These are phyloP conservation scores for Neogobius melanostomus DNA, from an alignment of 2,113 vertebrate species.

Conservation along the genomic window DNA sequence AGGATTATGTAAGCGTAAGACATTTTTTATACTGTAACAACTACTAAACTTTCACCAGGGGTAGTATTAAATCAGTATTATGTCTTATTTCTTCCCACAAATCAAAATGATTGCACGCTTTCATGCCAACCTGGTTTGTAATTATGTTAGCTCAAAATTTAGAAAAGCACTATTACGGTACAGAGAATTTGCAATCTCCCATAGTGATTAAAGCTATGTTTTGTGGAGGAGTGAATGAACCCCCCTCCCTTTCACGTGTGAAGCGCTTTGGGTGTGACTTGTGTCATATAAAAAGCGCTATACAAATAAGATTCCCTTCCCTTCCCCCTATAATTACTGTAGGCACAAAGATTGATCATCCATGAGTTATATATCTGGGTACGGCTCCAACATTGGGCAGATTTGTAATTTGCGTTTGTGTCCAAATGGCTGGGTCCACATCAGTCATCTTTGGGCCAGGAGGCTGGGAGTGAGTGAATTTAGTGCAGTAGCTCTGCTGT, in stretches of 20 bases:
- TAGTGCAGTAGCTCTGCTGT: conserved; percentile 28
- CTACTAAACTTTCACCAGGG: conserved; percentile 4
- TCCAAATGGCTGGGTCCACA: background rate
- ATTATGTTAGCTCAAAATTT: background rate
- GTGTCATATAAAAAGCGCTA: too few species aligned
- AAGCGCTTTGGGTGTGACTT: too few species aligned
- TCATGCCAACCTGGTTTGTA: background rate
- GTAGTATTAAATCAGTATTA: conserved; percentile 16
- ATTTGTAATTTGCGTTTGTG: conserved; percentile 8
- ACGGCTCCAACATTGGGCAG: background rate
- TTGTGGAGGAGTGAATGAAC: background rate
- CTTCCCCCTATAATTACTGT: too few species aligned
- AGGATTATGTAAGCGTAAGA: background rate
- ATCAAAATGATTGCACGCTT: background rate
- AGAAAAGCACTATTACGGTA: background rate
- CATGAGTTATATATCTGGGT: background rate
- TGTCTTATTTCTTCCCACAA: background rate
- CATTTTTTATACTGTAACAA: conserved; percentile 25
- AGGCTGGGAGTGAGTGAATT: conserved; percentile 19
- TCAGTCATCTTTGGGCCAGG: conserved; percentile 4
- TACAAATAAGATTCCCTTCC: too few species aligned
- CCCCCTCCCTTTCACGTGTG: too few species aligned
- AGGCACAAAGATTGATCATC: conserved; percentile 4
- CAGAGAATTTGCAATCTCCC: background rate
- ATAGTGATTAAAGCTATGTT: background rate